phyloP scores from a whole-genome alignment of 1,140 invertebrate genomes.

The Glossosoma conforme region DNA sequence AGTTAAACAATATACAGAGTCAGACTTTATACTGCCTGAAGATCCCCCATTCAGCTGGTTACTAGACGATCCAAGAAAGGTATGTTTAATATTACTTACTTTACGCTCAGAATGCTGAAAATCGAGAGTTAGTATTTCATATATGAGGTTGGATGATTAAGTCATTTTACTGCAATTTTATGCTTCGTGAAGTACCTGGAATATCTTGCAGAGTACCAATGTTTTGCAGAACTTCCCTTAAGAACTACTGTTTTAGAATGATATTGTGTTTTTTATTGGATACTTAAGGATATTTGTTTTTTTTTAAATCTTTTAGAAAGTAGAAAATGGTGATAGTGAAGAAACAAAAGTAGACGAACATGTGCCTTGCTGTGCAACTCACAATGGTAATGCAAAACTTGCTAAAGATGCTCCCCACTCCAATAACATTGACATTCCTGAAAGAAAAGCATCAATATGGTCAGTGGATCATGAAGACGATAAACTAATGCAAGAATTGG shows the following conservation, averaged over 20 bases:
- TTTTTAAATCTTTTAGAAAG: too few species aligned
- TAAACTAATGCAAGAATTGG: slow-evolving; percentile 29
- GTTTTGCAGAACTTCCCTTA: too few species aligned
- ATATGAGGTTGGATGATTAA: too few species aligned
- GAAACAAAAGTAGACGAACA: too few species aligned
- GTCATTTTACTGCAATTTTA: too few species aligned
- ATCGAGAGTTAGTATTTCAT: too few species aligned
- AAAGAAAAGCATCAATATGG: slow-evolving; percentile 15
- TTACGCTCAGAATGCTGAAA: not conserved
- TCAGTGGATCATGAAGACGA: slow-evolving; percentile 26
- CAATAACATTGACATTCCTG: not conserved
- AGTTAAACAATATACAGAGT: slow-evolving; percentile 50
- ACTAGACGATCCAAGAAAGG: slow-evolving; percentile 33
- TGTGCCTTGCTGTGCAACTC: not conserved
- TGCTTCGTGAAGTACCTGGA: too few species aligned
- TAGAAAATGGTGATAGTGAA: too few species aligned
- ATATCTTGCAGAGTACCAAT: too few species aligned
- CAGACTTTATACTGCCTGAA: slow-evolving; percentile 58
- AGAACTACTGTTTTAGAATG: too few species aligned
- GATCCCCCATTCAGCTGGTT: slow-evolving; percentile 65
- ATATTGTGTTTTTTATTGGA: too few species aligned
- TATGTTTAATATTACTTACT: not conserved
- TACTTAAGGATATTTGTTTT: too few species aligned
- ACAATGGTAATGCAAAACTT: not conserved
- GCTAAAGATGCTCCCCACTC: not conserved